phyloP scores from a whole-genome alignment of 2,888 invertebrate genomes.

The Tryphoninae sp. region DNA sequence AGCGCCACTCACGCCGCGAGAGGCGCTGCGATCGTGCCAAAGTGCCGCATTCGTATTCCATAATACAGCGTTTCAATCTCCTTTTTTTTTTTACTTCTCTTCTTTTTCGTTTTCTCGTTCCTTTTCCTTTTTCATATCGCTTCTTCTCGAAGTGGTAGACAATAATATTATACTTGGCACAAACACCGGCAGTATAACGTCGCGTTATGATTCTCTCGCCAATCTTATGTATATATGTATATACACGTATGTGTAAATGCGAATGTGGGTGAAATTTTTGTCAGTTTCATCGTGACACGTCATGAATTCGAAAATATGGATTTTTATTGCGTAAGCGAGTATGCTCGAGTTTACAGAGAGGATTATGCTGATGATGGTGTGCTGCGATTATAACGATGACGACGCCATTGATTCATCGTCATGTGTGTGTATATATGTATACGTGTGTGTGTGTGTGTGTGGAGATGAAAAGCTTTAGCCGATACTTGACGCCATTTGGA shows the following conservation, averaged over 20 bases:
- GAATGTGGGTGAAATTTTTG: constrained; percentile 22
- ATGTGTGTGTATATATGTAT: constrained; percentile 7
- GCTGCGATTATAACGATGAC: constrained; percentile 46
- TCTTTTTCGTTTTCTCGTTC: neutral
- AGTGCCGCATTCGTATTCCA: constrained; percentile 61
- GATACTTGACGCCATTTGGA: constrained; percentile 65
- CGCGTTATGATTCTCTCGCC: constrained; percentile 46
- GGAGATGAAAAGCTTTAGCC: constrained; percentile 60
- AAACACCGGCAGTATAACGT: constrained; percentile 51
- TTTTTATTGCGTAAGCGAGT: constrained; percentile 37
- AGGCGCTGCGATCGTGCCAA: constrained; percentile 58
- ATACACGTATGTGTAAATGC: neutral
- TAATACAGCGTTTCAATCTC: constrained; percentile 52
- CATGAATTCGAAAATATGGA: constrained; percentile 47
- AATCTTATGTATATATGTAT: constrained; percentile 26
- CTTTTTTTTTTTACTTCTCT: constrained; percentile 32
- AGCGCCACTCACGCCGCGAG: constrained; percentile 19
- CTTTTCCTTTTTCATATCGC: neutral
- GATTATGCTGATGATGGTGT: constrained; percentile 26
- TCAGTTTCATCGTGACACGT: constrained; percentile 37
- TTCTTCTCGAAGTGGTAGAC: constrained; percentile 56
- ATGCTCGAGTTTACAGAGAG: constrained; percentile 14
- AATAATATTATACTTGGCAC: constrained; percentile 63
- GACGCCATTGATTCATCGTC: constrained; percentile 37
- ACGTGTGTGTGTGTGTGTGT: constrained; percentile 9